Percentiles rank a stretch among this genome's conserved stretches.
Evolutionary conservation across 2,113 vertebrate genomes (phyloP).

Genomic region (Panurus biarmicus): DNA sequence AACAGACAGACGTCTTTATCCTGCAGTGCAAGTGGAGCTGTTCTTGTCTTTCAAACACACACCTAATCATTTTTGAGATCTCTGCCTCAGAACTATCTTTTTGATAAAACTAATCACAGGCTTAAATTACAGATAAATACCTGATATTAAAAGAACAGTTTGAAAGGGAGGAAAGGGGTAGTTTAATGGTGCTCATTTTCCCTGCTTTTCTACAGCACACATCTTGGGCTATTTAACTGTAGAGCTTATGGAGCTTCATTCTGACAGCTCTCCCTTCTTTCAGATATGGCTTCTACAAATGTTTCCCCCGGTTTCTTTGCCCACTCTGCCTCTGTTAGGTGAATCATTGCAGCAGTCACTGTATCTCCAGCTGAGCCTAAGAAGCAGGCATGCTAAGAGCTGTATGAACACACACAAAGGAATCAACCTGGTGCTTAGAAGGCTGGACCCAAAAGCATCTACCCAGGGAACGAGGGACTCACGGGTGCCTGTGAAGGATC

Average conservation of each 20-base stretch:
- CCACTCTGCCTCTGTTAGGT: background rate
- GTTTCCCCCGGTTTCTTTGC: background rate
- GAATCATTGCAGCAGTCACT: background rate
- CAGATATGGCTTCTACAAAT: background rate
- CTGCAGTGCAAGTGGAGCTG: background rate
- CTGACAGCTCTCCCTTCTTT: slow-evolving; percentile 31
- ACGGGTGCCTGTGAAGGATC: background rate
- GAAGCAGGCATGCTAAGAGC: background rate
- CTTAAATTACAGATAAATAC: slow-evolving; percentile 60
- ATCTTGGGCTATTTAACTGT: slow-evolving; percentile 34
- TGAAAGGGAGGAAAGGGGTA: slow-evolving; percentile 6
- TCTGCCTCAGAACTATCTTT: slow-evolving; percentile 43
- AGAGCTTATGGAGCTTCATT: slow-evolving; percentile 7
- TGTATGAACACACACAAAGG: background rate
- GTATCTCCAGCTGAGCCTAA: background rate
- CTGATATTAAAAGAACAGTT: slow-evolving; percentile 17
- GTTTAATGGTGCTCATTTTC: slow-evolving; percentile 21
- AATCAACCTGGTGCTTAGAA: background rate
- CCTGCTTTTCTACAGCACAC: background rate
- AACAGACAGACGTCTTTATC: background rate
- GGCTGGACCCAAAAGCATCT: background rate
- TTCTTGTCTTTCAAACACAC: slow-evolving; percentile 19
- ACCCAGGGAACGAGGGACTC: background rate
- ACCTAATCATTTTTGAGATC: slow-evolving; percentile 40
- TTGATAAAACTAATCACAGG: slow-evolving; percentile 55